A percentile compares a stretch with the other conserved stretches of the same genome.
Evolutionary conservation across 2,113 vertebrate genomes (phyloP).

Genomic region (Oenanthe melanoleuca): DNA sequence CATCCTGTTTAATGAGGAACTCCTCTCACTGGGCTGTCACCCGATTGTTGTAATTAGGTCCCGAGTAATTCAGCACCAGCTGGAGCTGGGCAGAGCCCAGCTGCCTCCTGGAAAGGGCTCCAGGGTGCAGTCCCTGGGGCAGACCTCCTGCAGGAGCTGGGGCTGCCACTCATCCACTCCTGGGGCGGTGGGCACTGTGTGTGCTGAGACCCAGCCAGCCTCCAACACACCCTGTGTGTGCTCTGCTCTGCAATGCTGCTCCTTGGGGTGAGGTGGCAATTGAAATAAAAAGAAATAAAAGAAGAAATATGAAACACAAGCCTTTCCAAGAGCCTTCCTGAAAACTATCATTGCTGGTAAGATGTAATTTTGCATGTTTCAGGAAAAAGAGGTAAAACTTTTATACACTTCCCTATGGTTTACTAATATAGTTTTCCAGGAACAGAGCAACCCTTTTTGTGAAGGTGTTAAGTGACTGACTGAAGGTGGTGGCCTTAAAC

Average conservation of each 20-base stretch:
- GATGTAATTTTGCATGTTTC: neutral
- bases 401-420: neutral
- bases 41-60: slow-evolving; percentile 42
- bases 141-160: fast-evolving
- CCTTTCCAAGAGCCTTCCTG: neutral
- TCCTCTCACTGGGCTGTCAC: slow-evolving; percentile 16
- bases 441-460: neutral
- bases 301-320: neutral
- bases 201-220: neutral
- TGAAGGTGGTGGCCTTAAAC: neutral
- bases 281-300: neutral
- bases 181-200: fast-evolving
- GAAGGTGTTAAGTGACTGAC: neutral
- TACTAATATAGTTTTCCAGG: neutral
- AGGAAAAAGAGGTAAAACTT: neutral
- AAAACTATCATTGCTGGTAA: neutral
- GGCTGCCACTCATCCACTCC: neutral
- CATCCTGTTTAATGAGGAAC: slow-evolving; percentile 26
- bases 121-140: fast-evolving
- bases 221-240: neutral
- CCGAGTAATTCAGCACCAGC: neutral
- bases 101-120: neutral
- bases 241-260: neutral
- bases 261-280: neutral
- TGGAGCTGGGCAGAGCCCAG: slow-evolving; percentile 29